Evolutionary conservation across 2,888 invertebrate genomes (phyloP).

Genomic region (Drymonia ruficornis): DNA sequence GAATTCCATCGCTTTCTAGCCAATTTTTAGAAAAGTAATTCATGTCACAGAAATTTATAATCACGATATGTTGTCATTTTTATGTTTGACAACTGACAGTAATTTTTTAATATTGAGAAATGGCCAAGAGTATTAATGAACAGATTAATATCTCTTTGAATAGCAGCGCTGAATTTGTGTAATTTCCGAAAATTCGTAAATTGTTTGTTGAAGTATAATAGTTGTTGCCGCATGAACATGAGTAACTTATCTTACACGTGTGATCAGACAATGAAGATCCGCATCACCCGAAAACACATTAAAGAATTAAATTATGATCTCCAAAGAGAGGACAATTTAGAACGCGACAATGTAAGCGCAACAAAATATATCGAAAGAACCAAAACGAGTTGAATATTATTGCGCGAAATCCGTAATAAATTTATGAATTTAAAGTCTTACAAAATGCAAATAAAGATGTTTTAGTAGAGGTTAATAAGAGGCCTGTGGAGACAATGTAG

Average conservation of each 20-base stretch:
- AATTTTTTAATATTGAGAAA: not conserved
- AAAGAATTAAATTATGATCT: not conserved
- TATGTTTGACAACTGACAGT: conserved; percentile 6
- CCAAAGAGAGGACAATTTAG: not conserved
- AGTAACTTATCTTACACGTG: too few relatives aligned
- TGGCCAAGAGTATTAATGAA: not conserved
- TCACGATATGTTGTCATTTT: conserved; percentile 16
- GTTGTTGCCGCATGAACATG: too few relatives aligned
- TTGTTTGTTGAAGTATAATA: too few relatives aligned
- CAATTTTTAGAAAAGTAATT: conserved; percentile 12
- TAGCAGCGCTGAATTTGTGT: too few relatives aligned
- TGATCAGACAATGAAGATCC: too few relatives aligned
- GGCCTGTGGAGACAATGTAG: conserved; percentile 46
- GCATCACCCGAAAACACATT: not conserved
- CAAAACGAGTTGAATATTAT: conserved; percentile 8
- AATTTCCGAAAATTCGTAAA: too few relatives aligned
- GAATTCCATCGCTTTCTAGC: conserved; percentile 11
- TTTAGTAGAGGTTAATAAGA: conserved; percentile 47
- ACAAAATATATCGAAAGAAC: not conserved
- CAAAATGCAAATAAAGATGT: conserved; percentile 47
- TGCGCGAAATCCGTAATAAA: conserved; percentile 46
- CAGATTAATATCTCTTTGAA: not conserved
- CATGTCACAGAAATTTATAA: conserved; percentile 39
- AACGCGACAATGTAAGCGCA: not conserved
- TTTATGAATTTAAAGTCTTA: conserved; percentile 47